Evolutionary conservation across 2,888 invertebrate species (phyloP).

Genomic region (Sipha maydis): DNA sequence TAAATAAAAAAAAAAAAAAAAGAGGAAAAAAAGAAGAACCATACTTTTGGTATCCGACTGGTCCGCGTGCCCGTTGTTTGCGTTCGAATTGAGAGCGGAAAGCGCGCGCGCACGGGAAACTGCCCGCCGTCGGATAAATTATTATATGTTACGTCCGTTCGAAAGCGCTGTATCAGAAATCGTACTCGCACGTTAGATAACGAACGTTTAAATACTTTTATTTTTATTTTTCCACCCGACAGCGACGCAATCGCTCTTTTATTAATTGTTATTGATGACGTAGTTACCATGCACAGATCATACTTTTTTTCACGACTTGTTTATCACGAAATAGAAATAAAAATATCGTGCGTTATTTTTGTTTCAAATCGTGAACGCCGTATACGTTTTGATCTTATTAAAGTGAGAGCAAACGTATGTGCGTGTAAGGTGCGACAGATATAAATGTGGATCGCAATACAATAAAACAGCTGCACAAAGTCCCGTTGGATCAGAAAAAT

Average conservation of each 20-base stretch:
- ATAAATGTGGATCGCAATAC: slow-evolving; percentile 41
- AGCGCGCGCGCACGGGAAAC: background rate
- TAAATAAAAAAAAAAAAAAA: background rate
- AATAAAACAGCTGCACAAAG: slow-evolving; percentile 25
- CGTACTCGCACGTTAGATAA: background rate
- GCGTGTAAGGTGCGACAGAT: slow-evolving; percentile 22
- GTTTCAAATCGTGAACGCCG: slow-evolving; percentile 46
- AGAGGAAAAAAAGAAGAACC: background rate
- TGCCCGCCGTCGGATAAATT: background rate
- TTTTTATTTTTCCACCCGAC: background rate
- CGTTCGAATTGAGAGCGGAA: background rate
- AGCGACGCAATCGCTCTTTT: background rate
- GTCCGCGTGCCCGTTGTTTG: slow-evolving; percentile 4
- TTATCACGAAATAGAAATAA: slow-evolving; percentile 42
- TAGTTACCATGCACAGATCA: background rate
- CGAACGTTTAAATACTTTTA: background rate
- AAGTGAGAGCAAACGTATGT: slow-evolving; percentile 28
- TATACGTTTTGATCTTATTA: slow-evolving; percentile 22
- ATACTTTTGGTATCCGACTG: too few relatives aligned
- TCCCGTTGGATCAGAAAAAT: background rate
- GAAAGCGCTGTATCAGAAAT: background rate
- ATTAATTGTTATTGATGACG: slow-evolving; percentile 22
- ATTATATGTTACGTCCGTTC: background rate
- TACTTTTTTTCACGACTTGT: slow-evolving; percentile 13
- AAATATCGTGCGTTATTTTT: slow-evolving; percentile 51